Evolutionary conservation across 2,888 invertebrate species (phyloP).

Genomic region (Hypolimnas misippus): DNA sequence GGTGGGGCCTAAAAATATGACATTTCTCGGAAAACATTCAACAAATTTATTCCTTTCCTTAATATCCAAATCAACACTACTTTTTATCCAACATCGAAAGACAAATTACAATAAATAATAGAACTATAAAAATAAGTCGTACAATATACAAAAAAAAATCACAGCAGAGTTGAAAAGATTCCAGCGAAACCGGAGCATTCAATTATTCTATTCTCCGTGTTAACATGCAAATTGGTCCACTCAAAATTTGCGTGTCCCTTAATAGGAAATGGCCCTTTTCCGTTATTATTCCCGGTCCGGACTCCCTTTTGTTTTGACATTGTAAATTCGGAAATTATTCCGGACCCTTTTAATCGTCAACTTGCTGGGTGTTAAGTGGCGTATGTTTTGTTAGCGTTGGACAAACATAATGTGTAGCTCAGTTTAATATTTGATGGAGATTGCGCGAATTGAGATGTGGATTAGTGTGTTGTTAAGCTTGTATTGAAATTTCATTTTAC

Average conservation of each 20-base stretch:
- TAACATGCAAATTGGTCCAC: slow-evolving; percentile 77
- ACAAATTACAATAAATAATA: no score
- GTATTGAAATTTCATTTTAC: not conserved
- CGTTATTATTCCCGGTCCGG: slow-evolving; percentile 64
- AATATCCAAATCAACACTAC: no score
- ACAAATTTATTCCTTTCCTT: no score
- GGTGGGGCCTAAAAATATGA: no score
- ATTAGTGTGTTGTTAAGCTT: slow-evolving; percentile 3
- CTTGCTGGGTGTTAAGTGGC: slow-evolving; percentile 49
- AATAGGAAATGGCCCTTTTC: slow-evolving; percentile 76
- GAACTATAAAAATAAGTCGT: not conserved
- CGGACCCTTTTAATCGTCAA: slow-evolving; percentile 58
- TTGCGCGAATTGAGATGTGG: slow-evolving; percentile 18
- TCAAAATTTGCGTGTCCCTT: slow-evolving; percentile 66
- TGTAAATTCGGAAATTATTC: slow-evolving; percentile 66
- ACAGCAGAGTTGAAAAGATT: slow-evolving; percentile 21
- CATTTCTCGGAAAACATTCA: no score
- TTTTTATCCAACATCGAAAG: no score
- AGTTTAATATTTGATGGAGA: slow-evolving; percentile 27
- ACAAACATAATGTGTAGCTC: slow-evolving; percentile 36
- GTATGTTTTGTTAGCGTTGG: slow-evolving; percentile 45
- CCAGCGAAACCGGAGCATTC: slow-evolving; percentile 54
- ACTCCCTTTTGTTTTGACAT: slow-evolving; percentile 64
- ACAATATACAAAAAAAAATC: slow-evolving; percentile 5
- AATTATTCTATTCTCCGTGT: slow-evolving; percentile 69